A percentile compares a stretch with the other conserved stretches of the same genome.
Conservation (phyloP, 2,888 invertebrate genomes). For the Meiosimyza platycephala region DNA sequence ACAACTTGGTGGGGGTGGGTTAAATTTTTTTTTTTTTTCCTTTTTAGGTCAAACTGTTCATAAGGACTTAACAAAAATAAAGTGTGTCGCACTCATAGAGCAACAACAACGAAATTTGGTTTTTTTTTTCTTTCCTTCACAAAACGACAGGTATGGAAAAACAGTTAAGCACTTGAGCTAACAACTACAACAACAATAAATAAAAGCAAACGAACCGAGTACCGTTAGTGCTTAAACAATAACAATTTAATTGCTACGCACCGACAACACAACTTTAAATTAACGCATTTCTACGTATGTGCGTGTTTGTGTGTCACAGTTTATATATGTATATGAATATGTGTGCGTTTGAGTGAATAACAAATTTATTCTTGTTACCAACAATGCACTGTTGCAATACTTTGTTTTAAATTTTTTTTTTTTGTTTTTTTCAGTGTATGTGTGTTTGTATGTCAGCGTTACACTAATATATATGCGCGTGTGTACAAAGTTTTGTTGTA, state of each 20-base stretch:
- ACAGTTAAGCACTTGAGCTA: not conserved
- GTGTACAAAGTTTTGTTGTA: not conserved
- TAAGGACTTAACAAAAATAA: conserved; percentile 9
- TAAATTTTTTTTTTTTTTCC: not conserved
- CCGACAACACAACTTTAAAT: too few species aligned
- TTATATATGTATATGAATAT: too few species aligned
- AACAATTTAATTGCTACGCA: too few species aligned
- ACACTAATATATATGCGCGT: not conserved
- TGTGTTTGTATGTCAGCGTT: not conserved
- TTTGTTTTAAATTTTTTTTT: too few species aligned
- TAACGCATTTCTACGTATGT: not conserved
- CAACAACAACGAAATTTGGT: not conserved
- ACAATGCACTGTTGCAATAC: too few species aligned
- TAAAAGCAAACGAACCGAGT: not conserved
- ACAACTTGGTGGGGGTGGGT: too few species aligned
- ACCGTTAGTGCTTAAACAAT: not conserved
- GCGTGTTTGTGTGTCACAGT: too few species aligned
- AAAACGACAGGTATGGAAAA: too few species aligned
- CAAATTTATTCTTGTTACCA: too few species aligned
- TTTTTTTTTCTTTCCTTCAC: too few species aligned
- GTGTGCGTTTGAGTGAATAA: too few species aligned
- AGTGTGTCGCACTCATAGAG: not conserved
- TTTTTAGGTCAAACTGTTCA: not conserved
- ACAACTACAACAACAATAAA: not conserved
- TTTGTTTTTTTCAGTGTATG: too few species aligned